These are phyloP conservation scores for Pipistrellus nathusii DNA, from an alignment of 2,797 vertebrate species.

Conservation along the genomic window DNA sequence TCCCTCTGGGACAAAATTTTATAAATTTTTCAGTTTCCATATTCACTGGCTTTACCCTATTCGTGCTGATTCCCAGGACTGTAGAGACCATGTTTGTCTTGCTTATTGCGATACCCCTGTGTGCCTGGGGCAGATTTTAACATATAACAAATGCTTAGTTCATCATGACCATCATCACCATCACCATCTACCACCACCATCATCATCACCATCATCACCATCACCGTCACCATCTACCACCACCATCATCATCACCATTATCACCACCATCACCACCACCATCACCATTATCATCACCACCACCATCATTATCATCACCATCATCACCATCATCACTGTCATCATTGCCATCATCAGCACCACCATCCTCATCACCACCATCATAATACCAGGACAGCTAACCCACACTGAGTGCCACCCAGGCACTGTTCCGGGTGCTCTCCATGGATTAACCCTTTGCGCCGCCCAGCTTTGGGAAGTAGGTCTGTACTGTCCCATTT, in stretches of 20 bases:
- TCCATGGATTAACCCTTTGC: rapidly evolving
- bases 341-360: rapidly evolving
- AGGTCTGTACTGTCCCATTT: neutral
- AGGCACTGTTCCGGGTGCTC: neutral
- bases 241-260: rapidly evolving
- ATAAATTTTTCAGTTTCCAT: neutral
- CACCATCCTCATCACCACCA: rapidly evolving
- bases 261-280: rapidly evolving
- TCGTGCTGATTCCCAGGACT: neutral
- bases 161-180: rapidly evolving
- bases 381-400: neutral
- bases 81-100: neutral
- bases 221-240: rapidly evolving
- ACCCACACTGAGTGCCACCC: rapidly evolving
- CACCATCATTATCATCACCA: rapidly evolving
- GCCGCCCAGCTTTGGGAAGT: neutral
- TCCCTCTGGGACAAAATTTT: neutral
- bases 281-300: rapidly evolving
- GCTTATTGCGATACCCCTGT: neutral
- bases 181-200: rapidly evolving
- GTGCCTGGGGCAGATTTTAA: neutral
- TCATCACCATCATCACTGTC: rapidly evolving
- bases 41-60: neutral
- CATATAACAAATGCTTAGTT: neutral
- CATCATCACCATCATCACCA: rapidly evolving